Evolutionary conservation across 2,113 vertebrate genomes (phyloP).

Genomic region (Phalacrocorax carbo): DNA sequence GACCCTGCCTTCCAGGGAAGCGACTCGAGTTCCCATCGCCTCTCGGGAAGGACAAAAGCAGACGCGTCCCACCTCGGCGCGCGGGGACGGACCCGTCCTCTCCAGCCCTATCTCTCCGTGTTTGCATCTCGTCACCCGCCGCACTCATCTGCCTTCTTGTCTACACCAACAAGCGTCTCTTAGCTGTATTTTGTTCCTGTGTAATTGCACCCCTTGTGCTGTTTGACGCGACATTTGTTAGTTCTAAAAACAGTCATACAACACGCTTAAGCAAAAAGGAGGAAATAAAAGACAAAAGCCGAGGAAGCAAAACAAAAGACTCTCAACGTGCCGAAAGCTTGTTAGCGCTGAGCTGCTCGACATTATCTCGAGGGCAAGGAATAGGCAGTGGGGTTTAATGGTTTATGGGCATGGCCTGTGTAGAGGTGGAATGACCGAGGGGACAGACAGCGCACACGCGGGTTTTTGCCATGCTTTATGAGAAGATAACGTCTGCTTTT

Average conservation of each 20-base stretch:
- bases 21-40: neutral
- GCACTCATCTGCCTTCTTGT: neutral
- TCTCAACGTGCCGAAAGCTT: neutral
- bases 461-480: slow-evolving; percentile 9
- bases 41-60: neutral
- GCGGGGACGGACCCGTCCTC: accelerated
- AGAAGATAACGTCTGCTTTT: neutral
- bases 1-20: neutral
- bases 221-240: neutral
- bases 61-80: accelerated
- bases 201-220: neutral
- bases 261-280: neutral
- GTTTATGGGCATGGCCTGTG: slow-evolving; percentile 48
- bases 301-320: slow-evolving; percentile 21
- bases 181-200: neutral
- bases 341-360: slow-evolving; percentile 17
- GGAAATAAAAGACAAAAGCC: slow-evolving; percentile 28
- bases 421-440: neutral
- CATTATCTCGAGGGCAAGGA: neutral
- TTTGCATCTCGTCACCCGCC: neutral
- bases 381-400: slow-evolving; percentile 28
- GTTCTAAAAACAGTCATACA: neutral
- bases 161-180: neutral
- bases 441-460: neutral
- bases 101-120: neutral